Percentiles rank a stretch among this genome's conserved stretches.
Evolutionary conservation across 2,797 vertebrate genomes (phyloP).

Genomic region (Tinamus major): DNA sequence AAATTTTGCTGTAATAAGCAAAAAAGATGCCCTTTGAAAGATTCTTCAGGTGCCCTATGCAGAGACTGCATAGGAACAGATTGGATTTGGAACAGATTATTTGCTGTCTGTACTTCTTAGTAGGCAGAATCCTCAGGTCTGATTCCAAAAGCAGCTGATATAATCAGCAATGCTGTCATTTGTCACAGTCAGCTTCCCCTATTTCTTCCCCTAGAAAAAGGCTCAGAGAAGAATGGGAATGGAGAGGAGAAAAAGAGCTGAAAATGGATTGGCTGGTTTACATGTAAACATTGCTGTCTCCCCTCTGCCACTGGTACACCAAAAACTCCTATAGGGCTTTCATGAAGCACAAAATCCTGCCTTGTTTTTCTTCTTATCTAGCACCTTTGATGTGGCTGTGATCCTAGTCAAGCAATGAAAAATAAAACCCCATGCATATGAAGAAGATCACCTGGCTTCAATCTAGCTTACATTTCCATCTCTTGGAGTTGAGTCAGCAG

Average conservation of each 20-base stretch:
- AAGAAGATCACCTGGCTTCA: slow-evolving; percentile 62
- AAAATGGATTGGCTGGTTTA: background rate
- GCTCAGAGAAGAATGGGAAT: slow-evolving; percentile 7
- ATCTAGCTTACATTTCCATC: slow-evolving; percentile 36
- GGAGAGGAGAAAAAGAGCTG: background rate
- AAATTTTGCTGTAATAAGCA: slow-evolving; percentile 73
- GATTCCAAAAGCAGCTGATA: slow-evolving; percentile 53
- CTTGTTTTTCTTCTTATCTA: background rate
- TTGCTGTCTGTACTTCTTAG: slow-evolving; percentile 65
- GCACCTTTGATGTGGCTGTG: background rate
- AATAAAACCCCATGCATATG: slow-evolving; percentile 19
- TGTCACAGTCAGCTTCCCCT: slow-evolving; percentile 52
- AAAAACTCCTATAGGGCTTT: background rate
- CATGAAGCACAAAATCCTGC: background rate
- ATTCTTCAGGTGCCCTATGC: slow-evolving; percentile 53
- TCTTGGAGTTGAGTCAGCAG: slow-evolving; percentile 66
- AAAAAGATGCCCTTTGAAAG: slow-evolving; percentile 65
- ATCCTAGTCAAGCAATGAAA: slow-evolving; percentile 43
- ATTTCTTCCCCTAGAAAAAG: slow-evolving; percentile 28
- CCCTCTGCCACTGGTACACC: background rate
- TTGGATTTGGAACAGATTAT: slow-evolving; percentile 59
- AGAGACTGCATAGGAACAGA: slow-evolving; percentile 55
- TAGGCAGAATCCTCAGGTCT: slow-evolving; percentile 30
- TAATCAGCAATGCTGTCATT: slow-evolving; percentile 55
- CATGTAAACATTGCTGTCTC: background rate